phyloP scores from a whole-genome alignment of 2,113 vertebrate genomes.

The Aphelocoma coerulescens region DNA sequence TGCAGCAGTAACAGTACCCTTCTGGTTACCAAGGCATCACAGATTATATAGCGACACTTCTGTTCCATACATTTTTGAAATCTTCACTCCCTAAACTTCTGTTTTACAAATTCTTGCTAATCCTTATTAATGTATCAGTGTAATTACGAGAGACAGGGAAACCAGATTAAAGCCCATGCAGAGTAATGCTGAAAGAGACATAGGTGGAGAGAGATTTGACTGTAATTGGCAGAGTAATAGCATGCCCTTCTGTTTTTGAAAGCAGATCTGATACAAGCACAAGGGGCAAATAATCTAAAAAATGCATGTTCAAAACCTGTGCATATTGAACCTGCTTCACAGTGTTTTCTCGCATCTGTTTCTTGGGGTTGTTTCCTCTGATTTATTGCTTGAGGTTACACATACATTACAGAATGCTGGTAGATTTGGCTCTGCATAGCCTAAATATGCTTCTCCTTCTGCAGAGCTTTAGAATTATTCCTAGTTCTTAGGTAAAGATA shows the following conservation, averaged over 20 bases:
- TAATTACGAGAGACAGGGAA: neutral
- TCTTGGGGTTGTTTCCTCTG: neutral
- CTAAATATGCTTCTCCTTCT: neutral
- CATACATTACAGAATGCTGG: neutral
- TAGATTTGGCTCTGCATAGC: neutral
- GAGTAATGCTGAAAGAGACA: neutral
- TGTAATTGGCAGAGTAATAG: neutral
- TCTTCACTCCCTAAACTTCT: neutral
- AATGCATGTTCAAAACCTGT: neutral
- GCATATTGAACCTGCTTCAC: neutral
- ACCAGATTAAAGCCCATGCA: neutral
- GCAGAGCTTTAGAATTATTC: neutral
- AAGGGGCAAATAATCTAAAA: neutral
- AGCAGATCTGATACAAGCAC: neutral
- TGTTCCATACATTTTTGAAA: neutral
- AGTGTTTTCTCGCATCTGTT: neutral
- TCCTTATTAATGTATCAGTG: neutral
- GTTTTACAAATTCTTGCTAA: neutral
- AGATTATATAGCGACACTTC: neutral
- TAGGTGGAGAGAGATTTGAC: neutral
- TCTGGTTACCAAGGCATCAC: neutral
- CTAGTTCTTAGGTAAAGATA: neutral
- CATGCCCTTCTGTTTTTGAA: neutral
- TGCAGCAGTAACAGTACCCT: conserved; percentile 5
- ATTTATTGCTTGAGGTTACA: neutral